These are phyloP conservation scores for Narcine bancroftii DNA, from an alignment of 2,113 vertebrate genomes.

Conservation along the genomic window DNA sequence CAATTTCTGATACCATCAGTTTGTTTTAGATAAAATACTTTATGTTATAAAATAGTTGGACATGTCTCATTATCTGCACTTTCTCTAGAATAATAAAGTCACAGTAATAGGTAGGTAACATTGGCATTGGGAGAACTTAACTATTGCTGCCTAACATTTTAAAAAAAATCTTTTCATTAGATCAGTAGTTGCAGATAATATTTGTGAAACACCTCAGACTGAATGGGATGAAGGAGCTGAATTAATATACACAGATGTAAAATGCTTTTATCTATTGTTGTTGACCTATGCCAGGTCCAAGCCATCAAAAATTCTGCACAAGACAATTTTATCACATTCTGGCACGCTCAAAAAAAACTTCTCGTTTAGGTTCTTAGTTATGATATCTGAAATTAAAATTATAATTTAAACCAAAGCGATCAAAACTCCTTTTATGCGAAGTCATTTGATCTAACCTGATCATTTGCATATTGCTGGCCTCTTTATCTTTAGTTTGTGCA, in stretches of 20 bases:
- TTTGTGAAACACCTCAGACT: not conserved
- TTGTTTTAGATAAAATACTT: slow-evolving; percentile 33
- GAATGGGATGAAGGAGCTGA: not conserved
- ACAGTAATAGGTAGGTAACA: not conserved
- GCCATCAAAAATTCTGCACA: not conserved
- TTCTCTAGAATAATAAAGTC: not conserved
- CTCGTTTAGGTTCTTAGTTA: not conserved
- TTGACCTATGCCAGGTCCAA: not conserved
- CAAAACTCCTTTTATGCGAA: not conserved
- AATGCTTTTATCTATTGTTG: not conserved
- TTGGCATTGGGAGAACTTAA: not conserved
- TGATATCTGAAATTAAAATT: not conserved
- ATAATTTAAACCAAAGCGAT: not conserved
- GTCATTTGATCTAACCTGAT: not conserved
- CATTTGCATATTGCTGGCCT: not conserved
- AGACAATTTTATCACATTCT: not conserved
- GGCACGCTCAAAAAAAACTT: not conserved
- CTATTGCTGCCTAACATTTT: not conserved
- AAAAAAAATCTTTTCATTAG: not conserved
- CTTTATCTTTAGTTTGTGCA: not conserved
- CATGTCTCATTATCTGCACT: not conserved
- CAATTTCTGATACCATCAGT: slow-evolving; percentile 15
- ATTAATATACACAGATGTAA: not conserved
- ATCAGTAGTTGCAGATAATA: not conserved
- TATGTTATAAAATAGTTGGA: not conserved